Evolutionary conservation across 2,888 invertebrate species (phyloP), one percentile per base, ranked within the genome.

Genomic region (Perithous albicinctus): DNA sequence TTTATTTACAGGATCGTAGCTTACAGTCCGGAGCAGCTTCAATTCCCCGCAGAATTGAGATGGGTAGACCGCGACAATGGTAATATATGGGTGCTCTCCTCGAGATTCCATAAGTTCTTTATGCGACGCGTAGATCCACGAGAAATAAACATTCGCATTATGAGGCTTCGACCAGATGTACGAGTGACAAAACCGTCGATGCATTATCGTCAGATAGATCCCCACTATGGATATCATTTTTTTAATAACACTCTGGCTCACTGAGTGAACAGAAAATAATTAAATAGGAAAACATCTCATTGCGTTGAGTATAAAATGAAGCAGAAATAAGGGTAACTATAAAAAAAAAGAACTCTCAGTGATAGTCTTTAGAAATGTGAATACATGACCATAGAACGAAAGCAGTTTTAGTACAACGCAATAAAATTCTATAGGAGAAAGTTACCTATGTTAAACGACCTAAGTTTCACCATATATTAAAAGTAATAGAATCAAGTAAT

Each of bases 71-170:
- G 94, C 0, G 97, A 97, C 92, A 95, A 95, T 43, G 95, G 95
- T 6, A 95, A 95, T 66, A 90, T 97, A n/a, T 97, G 97, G 96
- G 93, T 95, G 3, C 93, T 97, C 41, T 95, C 96, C 1, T 95
- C 96, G 0, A 95, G 96, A 78, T 97, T 97, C 94, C 97, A 97
- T 88, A 96, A 96, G 87, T 97, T 95, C 94, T 97, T 97, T 94
- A 93, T 95, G 78, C 95, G 95, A 87, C 94, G 95, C 43, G 94
- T 96, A 12, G 95, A 95, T 88, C 93, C 94, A 0, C 94, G 95
- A 69, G 97, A 97, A 91, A 94, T 95, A 41, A 97, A 97, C 90
- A 93, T 97, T 67, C 95, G 97, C 75, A 94, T 97, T n/a, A 87
- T 97, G 67, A 95, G 96, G 66, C 93, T 96, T 87, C 86, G 87